Conservation (phyloP, 2,797 vertebrate genomes). For the Rhodeus uyekii region DNA sequence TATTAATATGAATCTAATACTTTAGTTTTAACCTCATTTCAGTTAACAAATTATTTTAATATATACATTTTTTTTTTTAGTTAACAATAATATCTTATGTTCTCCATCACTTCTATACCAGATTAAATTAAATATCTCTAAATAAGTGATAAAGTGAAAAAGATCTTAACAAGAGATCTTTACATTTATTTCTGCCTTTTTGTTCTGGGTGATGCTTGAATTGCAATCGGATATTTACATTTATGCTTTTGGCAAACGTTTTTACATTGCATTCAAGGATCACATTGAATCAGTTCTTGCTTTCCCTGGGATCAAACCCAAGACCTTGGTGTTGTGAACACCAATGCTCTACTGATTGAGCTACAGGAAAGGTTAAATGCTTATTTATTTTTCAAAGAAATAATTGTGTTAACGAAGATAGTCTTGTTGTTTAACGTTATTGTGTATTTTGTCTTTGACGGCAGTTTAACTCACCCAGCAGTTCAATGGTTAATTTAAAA, state of each 20-base stretch:
- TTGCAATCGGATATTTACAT: background rate
- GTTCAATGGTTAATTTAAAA: conserved; percentile 1
- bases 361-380: too few relatives aligned
- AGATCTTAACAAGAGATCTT: background rate
- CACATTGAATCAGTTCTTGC: too few relatives aligned
- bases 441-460: background rate
- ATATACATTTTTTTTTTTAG: background rate
- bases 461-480: background rate
- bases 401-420: background rate
- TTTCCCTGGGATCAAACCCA: too few relatives aligned
- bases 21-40: background rate
- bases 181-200: background rate
- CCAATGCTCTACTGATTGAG: too few relatives aligned
- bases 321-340: too few relatives aligned
- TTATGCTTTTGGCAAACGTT: too few relatives aligned
- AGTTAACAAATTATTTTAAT: too few relatives aligned
- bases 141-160: background rate
- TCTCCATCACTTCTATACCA: background rate
- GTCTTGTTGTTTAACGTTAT: background rate
- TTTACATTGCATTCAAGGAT: too few relatives aligned
- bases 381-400: too few relatives aligned
- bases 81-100: background rate
- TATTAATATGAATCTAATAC: background rate
- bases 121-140: background rate
- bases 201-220: background rate